These are phyloP conservation scores for Campoplex capitator DNA, from an alignment of 2,888 invertebrate genomes.

Conservation along the genomic window DNA sequence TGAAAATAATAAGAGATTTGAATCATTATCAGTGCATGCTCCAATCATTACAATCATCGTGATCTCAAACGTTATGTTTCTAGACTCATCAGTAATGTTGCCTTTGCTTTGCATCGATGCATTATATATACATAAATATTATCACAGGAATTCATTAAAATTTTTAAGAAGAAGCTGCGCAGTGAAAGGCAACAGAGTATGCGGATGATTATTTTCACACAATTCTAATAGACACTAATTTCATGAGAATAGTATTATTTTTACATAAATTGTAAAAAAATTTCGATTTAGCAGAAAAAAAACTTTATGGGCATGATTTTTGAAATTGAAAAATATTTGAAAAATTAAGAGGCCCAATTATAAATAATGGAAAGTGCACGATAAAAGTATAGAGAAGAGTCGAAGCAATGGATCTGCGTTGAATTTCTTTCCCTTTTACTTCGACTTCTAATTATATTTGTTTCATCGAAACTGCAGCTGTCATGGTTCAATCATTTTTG, in stretches of 20 bases:
- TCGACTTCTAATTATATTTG: neutral
- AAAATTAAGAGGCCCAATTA: neutral
- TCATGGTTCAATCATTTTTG: neutral
- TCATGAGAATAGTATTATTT: neutral
- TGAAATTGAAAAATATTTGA: neutral
- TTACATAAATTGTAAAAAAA: neutral
- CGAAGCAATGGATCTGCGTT: neutral
- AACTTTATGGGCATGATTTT: neutral
- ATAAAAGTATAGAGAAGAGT: neutral
- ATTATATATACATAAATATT: slow-evolving; percentile 2
- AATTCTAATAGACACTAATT: neutral
- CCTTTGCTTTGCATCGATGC: neutral
- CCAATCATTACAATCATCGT: slow-evolving; percentile 28
- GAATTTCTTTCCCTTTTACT: neutral
- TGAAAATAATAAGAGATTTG: slow-evolving; percentile 46
- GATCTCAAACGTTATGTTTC: slow-evolving; percentile 31
- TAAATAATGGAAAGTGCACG: neutral
- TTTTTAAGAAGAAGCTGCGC: neutral
- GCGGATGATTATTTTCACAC: neutral
- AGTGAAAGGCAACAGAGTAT: slow-evolving; percentile 2
- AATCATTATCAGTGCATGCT: slow-evolving; percentile 13
- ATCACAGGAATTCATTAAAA: slow-evolving; percentile 37
- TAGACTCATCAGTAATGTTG: slow-evolving; percentile 2
- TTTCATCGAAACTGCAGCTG: neutral
- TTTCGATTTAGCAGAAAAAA: neutral